phyloP scores from a whole-genome alignment of 2,797 vertebrate genomes.

The Acanthurus tractus region DNA sequence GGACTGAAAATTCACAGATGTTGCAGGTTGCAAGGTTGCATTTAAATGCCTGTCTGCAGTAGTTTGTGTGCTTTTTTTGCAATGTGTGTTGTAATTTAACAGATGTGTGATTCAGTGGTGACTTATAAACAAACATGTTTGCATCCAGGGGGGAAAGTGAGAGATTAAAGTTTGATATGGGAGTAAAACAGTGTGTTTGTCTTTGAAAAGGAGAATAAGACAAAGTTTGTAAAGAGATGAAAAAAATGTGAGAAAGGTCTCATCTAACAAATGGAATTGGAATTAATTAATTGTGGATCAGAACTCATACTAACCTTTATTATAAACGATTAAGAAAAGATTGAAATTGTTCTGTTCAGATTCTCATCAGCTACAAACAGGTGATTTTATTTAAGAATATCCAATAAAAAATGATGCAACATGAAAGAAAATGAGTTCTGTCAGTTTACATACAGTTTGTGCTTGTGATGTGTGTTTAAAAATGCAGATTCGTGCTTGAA shows the following conservation, averaged over 20 bases:
- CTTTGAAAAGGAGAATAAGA: not conserved
- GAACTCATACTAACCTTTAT: too few species aligned
- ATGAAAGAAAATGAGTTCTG: not conserved
- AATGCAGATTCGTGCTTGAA: not conserved
- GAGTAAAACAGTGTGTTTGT: slow-evolving; percentile 15
- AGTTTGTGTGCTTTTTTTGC: too few species aligned
- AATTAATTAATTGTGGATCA: too few species aligned
- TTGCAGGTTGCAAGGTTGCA: not conserved
- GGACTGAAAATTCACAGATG: not conserved
- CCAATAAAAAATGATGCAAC: too few species aligned
- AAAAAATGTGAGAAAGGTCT: not conserved
- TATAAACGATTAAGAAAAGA: too few species aligned
- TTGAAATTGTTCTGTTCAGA: too few species aligned
- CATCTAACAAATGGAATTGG: too few species aligned
- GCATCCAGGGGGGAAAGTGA: slow-evolving; percentile 34
- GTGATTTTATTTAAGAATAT: not conserved
- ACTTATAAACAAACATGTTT: slow-evolving; percentile 37
- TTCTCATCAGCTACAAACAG: too few species aligned
- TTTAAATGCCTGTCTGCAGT: not conserved
- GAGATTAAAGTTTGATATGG: slow-evolving; percentile 54
- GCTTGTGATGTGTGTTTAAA: not conserved
- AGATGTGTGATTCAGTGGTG: slow-evolving; percentile 32
- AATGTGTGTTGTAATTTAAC: slow-evolving; percentile 15
- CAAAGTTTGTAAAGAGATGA: slow-evolving; percentile 11
- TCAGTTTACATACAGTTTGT: not conserved